phyloP scores from a whole-genome alignment of 2,888 invertebrate species.

The Lithophane socia region DNA sequence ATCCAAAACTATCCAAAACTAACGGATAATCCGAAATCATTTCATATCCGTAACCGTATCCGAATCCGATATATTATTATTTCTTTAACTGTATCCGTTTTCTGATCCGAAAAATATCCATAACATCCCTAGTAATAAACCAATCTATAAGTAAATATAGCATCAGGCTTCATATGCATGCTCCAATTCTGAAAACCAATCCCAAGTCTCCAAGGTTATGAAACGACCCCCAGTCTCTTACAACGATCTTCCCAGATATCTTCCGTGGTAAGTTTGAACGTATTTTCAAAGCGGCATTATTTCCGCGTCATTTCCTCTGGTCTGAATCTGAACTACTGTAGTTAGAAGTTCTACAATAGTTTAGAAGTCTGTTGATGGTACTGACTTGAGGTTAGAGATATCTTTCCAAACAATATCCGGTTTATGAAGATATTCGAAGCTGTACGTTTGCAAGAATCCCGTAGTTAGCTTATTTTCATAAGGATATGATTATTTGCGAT shows the following conservation, averaged over 20 bases:
- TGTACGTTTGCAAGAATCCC: neutral
- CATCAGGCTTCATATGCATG: neutral
- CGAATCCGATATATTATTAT: no score
- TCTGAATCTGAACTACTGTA: slow-evolving; percentile 22
- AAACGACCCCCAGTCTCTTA: neutral
- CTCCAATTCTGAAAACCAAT: neutral
- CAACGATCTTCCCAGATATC: slow-evolving; percentile 4
- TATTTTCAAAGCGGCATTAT: slow-evolving; percentile 37
- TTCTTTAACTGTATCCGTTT: no score
- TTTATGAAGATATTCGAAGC: neutral
- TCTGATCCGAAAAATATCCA: no score
- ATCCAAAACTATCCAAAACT: no score
- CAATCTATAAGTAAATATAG: neutral
- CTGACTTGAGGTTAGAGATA: neutral
- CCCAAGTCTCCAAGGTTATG: neutral
- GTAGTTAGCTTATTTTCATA: neutral
- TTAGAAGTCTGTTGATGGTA: slow-evolving; percentile 28
- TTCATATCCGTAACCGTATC: no score
- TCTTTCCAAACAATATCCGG: neutral
- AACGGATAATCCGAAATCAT: no score
- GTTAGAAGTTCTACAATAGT: slow-evolving; percentile 42
- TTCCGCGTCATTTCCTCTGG: slow-evolving; percentile 33
- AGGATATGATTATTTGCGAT: neutral
- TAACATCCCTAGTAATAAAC: neutral
- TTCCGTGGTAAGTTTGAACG: slow-evolving; percentile 10